Base-by-base conservation (phyloP, 2,888 invertebrate species). In the Nudaria mundana region DNA sequence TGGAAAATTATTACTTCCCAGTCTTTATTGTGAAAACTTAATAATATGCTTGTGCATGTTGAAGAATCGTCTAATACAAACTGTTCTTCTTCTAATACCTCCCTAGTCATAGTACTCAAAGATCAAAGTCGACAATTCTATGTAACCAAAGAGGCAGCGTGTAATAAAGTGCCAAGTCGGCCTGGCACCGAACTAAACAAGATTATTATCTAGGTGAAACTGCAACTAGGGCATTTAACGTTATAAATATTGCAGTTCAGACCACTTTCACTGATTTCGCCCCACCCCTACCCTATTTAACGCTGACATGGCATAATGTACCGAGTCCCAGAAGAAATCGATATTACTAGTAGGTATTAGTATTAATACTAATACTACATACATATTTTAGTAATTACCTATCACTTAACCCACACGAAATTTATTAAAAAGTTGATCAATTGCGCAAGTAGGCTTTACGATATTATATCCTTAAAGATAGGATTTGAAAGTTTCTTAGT, bases 151-250 rank as follows among this genome's bases (percentile, higher is more conserved):
- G 49, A 50, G 36, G 43, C 48, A 44, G 56, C 58, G 58, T 64
- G 50, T 55, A 65, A 70, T 68, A 70, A 74, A 78, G 69, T 78
- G 76, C 74, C 81, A 79, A 76, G 64, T 67, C 56, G 68, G 56
- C 55, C 73, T 76, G 75, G 76, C 79, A 34, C 42, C 62, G 56
- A 68, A 70, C 66, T 61, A 52, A 69, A 71, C 70, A 58, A 70
- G 77, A 80, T 79, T 66, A 33, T 62, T 57, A 73, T 76, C 76
- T 63, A 54, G 62, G 80, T 75, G 80, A 82, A 83, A 84, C 76
- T 75, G 67, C 62, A 66, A 66, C 57, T 66, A 72, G 71, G 71
- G 68, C 72, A 66, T 63, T 69, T 61, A 46, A 63, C 52, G 43
- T 37, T 42, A 43, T 52, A 56, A 11, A 41, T 57, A 68, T 51